Evolutionary conservation across 1,140 invertebrate genomes (phyloP), one percentile per base, ranked within the genome.

Genomic region (Physella acuta): DNA sequence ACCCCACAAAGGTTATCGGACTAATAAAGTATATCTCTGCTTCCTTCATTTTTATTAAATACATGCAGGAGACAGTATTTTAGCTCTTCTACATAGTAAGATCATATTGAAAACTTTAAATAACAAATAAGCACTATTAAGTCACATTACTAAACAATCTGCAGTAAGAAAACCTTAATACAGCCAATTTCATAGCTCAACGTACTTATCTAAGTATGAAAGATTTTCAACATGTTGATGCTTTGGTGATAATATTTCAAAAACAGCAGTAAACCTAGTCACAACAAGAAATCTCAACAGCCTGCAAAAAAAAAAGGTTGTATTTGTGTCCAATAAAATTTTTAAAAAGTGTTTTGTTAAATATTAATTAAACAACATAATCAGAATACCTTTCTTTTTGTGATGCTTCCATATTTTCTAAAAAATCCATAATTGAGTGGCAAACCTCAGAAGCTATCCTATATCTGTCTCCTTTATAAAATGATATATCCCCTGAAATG

Each of bases 201-300:
- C 70, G 31, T 71, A 81, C 81, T 75, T 61, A 44, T 78, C 55
- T 36, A 87, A 74, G 67, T 82, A 39, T 37, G 82, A 84, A 0
- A 87, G 74, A 72, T 86, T 78, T 62, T 85, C 85, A 28, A 88
- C 82, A 77, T 88, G 87, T 75, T 87, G 86, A 74, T 85, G 83
- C 20, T 73, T 69, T 17, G 86, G 87, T 34, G 84, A 79, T 3
- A 87, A 75, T 66, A 87, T 79, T 74, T 88, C 87, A 80, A 84
- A 82, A 11, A 87, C 81, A 24, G 79, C 81, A 49, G 87, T 88
- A 66, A 81, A 84, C 24, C 75, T 70, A 71, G 79, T 80, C 14
- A 53, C 30, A 4, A 70, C 73, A 34, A 84, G 69, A 76, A 84
- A 84, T 37, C 71, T 61, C 56, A 83, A 67, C 31, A 84, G 64